Evolutionary conservation across 2,888 invertebrate species (phyloP).

Genomic region (Drosophila quasianomalipes): DNA sequence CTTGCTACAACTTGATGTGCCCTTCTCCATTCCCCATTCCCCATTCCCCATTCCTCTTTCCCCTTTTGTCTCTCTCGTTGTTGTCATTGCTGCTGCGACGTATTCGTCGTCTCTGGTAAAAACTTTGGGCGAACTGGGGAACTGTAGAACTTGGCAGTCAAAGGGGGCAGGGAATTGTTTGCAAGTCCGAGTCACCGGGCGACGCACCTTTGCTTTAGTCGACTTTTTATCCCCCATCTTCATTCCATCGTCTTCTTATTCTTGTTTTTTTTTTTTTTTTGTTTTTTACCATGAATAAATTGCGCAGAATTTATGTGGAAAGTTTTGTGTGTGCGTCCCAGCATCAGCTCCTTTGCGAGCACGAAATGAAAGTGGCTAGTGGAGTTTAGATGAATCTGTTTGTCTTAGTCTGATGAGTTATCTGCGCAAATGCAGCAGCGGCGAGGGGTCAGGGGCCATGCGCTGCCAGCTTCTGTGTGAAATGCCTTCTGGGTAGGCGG

Average conservation of each 20-base stretch:
- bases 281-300: slow-evolving; percentile 74
- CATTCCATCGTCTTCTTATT: slow-evolving; percentile 8
- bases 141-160: slow-evolving; percentile 10
- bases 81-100: slow-evolving; percentile 33
- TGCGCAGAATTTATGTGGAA: slow-evolving; percentile 79
- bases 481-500: slow-evolving; percentile 20
- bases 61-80: slow-evolving; percentile 12
- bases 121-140: slow-evolving; percentile 11
- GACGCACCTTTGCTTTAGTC: slow-evolving; percentile 64
- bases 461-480: background rate
- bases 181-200: slow-evolving; percentile 60
- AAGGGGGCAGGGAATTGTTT: slow-evolving; percentile 33
- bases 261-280: background rate
- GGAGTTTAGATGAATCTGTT: slow-evolving; percentile 79
- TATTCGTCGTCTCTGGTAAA: slow-evolving; percentile 21
- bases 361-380: slow-evolving; percentile 76
- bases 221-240: slow-evolving; percentile 21
- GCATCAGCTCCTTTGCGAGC: slow-evolving; percentile 28
- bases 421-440: slow-evolving; percentile 68
- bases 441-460: background rate
- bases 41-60: slow-evolving; percentile 1
- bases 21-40: slow-evolving; percentile 14
- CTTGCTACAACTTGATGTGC: slow-evolving; percentile 70
- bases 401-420: slow-evolving; percentile 79
- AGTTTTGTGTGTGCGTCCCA: slow-evolving; percentile 58